phyloP scores from a whole-genome alignment of 2,888 invertebrate genomes.

The Aphrophora alni region DNA sequence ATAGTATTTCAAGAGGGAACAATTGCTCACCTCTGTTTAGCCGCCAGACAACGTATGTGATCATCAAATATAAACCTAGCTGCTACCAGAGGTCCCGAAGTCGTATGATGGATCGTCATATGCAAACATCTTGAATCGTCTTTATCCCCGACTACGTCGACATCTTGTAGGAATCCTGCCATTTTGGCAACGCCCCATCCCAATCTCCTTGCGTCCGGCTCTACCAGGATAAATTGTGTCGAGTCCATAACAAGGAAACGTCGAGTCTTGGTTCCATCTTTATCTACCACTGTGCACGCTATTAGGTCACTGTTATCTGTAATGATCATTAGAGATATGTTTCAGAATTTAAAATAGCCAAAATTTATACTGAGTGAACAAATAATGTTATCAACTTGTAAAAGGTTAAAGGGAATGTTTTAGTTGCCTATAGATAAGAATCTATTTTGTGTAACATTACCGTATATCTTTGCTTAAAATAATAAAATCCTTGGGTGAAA shows the following conservation, averaged over 20 bases:
- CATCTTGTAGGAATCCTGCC: conserved; percentile 77
- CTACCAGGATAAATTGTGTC: conserved; percentile 94
- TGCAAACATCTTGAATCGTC: conserved; percentile 96
- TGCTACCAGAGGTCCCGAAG: conserved; percentile 78
- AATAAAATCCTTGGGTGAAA: too few relatives aligned
- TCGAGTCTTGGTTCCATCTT: conserved; percentile 87
- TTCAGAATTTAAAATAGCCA: conserved; percentile 23
- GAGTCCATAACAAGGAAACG: conserved; percentile 97
- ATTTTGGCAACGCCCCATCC: conserved; percentile 99
- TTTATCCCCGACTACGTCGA: conserved; percentile 94
- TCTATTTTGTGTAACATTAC: too few relatives aligned
- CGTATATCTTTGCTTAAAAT: too few relatives aligned
- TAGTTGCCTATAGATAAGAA: too few relatives aligned
- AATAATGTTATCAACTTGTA: too few relatives aligned
- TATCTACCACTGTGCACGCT: conserved; percentile 91
- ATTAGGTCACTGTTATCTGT: conserved; percentile 97
- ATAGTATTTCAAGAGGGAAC: too few relatives aligned
- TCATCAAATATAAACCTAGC: conserved; percentile 98
- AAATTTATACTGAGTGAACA: too few relatives aligned
- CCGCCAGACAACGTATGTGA: conserved; percentile 98
- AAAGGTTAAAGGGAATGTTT: too few relatives aligned
- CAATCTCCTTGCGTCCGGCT: conserved; percentile 91
- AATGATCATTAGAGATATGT: background rate
- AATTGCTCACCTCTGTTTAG: conserved; percentile 82
- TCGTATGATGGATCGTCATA: conserved; percentile 84